phyloP scores from a whole-genome alignment of 2,888 invertebrate species.

The Incurvaria masculella region DNA sequence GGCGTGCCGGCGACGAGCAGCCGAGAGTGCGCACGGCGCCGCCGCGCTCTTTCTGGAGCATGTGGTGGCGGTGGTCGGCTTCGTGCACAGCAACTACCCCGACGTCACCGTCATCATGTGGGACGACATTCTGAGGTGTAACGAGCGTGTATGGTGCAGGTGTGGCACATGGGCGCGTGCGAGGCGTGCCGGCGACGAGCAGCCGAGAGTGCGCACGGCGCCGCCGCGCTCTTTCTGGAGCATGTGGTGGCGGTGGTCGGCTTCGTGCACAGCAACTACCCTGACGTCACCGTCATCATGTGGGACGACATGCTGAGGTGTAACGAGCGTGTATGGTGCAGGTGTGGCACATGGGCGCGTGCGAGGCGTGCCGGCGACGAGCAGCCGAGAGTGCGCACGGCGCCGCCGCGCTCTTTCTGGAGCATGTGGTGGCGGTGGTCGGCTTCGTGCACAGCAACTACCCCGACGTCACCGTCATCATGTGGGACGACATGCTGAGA shows the following conservation, averaged over 20 bases:
- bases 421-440: slow-evolving; percentile 63
- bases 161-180: slow-evolving; percentile 70
- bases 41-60: slow-evolving; percentile 65
- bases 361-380: slow-evolving; percentile 53
- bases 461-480: slow-evolving; percentile 63
- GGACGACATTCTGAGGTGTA: slow-evolving; percentile 83
- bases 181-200: slow-evolving; percentile 50
- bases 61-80: slow-evolving; percentile 58
- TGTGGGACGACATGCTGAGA: slow-evolving; percentile 86
- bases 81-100: slow-evolving; percentile 60
- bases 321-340: slow-evolving; percentile 31
- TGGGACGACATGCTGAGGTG: slow-evolving; percentile 93
- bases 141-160: slow-evolving; percentile 54
- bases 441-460: slow-evolving; percentile 58
- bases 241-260: slow-evolving; percentile 63
- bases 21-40: slow-evolving; percentile 45
- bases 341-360: slow-evolving; percentile 71
- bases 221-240: slow-evolving; percentile 60
- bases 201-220: slow-evolving; percentile 43
- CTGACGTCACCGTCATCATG: slow-evolving; percentile 64
- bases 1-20: slow-evolving; percentile 50
- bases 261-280: slow-evolving; percentile 59
- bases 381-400: slow-evolving; percentile 45
- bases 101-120: slow-evolving; percentile 69
- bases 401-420: slow-evolving; percentile 59